Evolutionary conservation across 92 coral and sea anemone species (phyloP), one percentile per base, ranked within the genome.

Genomic region (Siderastrea siderea): DNA sequence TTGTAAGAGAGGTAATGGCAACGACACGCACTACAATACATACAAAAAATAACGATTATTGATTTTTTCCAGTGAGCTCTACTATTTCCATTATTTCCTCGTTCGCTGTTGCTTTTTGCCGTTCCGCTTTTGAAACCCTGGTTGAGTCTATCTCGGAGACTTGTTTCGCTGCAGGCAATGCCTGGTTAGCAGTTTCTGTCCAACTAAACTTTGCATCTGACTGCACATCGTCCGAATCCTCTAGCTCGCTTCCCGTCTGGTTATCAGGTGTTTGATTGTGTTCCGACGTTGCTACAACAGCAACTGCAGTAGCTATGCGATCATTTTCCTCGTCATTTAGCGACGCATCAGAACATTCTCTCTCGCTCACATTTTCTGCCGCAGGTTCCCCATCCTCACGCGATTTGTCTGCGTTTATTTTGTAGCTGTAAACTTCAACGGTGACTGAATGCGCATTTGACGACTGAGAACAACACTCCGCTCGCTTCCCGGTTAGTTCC

Each of bases 371-470:
- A 47, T 48, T 61, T 63, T 82, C 38, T 8, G 54, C 43, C 4
- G 14, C 2, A 14, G 15, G 59, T 5, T 54, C 69, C 3, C 26
- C 51, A 2, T 65, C 62, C 13, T 64, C 84, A 6, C 13, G 43
- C 16, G 47, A 50, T 66, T 45, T 48, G 53, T 17, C 75, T 51
- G 46, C 64, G 69, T 7, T 63, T 84, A 45, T 52, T 73, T 53
- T 73, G 49, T 74, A 84, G 76, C 87, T 84, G 73, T 84, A 74
- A 73, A 84, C 87, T 84, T 84, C 87, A 73, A 84, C 87, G 15
- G 60, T 74, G 7, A 74, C 79, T 2, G 87, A 73, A 4, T 84
- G 87, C 38, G 79, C 80, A 63, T 74, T 84, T 60, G 87, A 53
- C 38, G 86, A 70, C 38, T 47, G 68, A 1, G 68, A 38, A 4